These are phyloP conservation scores for Etia nguti DNA, from an alignment of 2,113 vertebrate genomes.

Conservation along the genomic window DNA sequence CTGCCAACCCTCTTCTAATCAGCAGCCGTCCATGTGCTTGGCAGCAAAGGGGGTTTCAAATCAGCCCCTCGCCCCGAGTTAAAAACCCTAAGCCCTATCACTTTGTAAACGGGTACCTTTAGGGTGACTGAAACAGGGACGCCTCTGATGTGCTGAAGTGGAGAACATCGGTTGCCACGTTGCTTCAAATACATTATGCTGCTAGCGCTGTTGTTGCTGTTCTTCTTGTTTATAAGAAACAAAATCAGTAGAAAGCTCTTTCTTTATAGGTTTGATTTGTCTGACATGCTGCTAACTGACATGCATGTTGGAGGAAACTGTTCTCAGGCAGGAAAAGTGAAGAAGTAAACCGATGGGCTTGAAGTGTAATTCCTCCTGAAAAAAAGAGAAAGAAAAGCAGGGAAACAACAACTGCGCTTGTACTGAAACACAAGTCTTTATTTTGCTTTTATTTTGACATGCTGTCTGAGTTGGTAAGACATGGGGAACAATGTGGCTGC, in stretches of 20 bases:
- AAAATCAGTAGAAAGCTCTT: slow-evolving; percentile 45
- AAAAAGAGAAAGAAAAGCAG: not conserved
- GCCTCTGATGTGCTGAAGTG: slow-evolving; percentile 72
- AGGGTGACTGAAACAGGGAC: slow-evolving; percentile 61
- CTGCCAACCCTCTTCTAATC: slow-evolving; percentile 77
- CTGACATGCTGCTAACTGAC: slow-evolving; percentile 65
- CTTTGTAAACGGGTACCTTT: slow-evolving; percentile 77
- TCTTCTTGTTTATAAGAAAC: slow-evolving; percentile 33
- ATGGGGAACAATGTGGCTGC: not conserved
- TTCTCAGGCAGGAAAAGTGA: slow-evolving; percentile 41
- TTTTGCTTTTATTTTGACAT: slow-evolving; percentile 41
- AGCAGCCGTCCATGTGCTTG: slow-evolving; percentile 79
- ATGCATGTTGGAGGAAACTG: slow-evolving; percentile 62
- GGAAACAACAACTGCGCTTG: slow-evolving; percentile 18
- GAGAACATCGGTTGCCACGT: slow-evolving; percentile 63
- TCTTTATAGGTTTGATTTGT: slow-evolving; percentile 69
- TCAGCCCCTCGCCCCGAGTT: slow-evolving; percentile 70
- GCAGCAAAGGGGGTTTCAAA: slow-evolving; percentile 73
- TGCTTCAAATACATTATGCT: slow-evolving; percentile 49
- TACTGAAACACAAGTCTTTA: slow-evolving; percentile 38
- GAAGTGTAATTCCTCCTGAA: slow-evolving; percentile 40
- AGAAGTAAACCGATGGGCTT: slow-evolving; percentile 38
- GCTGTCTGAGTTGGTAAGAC: slow-evolving; percentile 33
- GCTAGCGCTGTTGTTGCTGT: slow-evolving; percentile 45
- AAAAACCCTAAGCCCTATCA: slow-evolving; percentile 74